Percentiles rank a stretch among this genome's conserved stretches.
These are phyloP conservation scores for Megaleporinus macrocephalus DNA, from an alignment of 2,113 vertebrate species.

Conservation along the genomic window DNA sequence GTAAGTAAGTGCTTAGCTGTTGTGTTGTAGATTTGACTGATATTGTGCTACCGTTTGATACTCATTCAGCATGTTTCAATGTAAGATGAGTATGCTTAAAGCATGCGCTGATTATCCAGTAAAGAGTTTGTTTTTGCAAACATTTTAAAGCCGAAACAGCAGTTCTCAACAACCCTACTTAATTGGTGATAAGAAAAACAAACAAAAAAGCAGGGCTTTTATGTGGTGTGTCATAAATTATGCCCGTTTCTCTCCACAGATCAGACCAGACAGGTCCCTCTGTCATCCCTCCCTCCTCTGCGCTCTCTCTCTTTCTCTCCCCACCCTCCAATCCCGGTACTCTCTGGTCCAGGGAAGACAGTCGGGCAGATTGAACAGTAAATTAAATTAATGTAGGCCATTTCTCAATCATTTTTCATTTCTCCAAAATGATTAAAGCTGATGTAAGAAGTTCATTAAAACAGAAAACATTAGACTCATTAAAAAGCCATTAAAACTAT, in stretches of 20 bases:
- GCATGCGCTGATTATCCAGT: constrained; percentile 14
- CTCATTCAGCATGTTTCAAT: too few relatives aligned
- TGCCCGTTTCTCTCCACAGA: constrained; percentile 50
- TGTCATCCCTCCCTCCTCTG: constrained; percentile 21
- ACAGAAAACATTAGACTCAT: constrained; percentile 93
- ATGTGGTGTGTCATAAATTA: constrained; percentile 73
- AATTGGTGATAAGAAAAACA: constrained; percentile 80
- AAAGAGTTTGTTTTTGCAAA: constrained; percentile 60
- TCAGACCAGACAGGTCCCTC: constrained; percentile 48
- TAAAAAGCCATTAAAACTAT: constrained; percentile 96
- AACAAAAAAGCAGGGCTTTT: constrained; percentile 58
- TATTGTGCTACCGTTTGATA: too few relatives aligned
- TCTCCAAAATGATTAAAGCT: constrained; percentile 90
- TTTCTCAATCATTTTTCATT: constrained; percentile 91
- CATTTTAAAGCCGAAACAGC: constrained; percentile 69
- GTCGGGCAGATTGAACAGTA: constrained; percentile 84
- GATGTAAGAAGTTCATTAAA: constrained; percentile 95
- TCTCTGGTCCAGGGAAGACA: constrained; percentile 69
- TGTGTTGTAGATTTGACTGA: too few relatives aligned
- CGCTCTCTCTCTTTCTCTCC: constrained; percentile 22
- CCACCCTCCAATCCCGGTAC: constrained; percentile 57
- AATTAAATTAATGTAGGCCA: constrained; percentile 89
- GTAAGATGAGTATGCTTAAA: too few relatives aligned
- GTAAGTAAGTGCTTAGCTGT: too few relatives aligned
- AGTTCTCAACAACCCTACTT: constrained; percentile 72